These are phyloP conservation scores for Eutrigla gurnardus DNA, from an alignment of 2,797 vertebrate species.

Conservation along the genomic window DNA sequence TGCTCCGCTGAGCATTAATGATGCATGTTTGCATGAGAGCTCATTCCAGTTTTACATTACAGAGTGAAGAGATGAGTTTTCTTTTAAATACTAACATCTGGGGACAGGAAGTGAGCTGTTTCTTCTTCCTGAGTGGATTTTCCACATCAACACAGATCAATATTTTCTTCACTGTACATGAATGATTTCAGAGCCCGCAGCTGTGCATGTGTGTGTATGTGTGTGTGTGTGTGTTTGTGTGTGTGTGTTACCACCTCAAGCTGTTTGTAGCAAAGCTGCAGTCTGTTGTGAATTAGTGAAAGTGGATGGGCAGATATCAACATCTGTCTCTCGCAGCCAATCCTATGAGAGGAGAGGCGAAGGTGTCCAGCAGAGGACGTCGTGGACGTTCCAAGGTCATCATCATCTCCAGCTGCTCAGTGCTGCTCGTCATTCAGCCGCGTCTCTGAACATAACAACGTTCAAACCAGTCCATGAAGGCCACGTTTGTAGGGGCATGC, in stretches of 20 bases:
- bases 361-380: background rate
- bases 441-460: no score
- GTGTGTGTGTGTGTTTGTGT: background rate
- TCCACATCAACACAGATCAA: slow-evolving; percentile 9
- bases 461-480: no score
- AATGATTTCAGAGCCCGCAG: slow-evolving; percentile 8
- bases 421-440: background rate
- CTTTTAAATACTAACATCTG: background rate
- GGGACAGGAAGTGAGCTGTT: slow-evolving; percentile 19
- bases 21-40: slow-evolving; percentile 2
- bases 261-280: background rate
- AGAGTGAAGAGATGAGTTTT: background rate
- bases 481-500: no score
- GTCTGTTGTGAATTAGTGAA: slow-evolving; percentile 36
- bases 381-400: background rate
- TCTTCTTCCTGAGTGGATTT: slow-evolving; percentile 7
- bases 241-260: background rate
- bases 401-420: background rate
- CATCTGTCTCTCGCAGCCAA: slow-evolving; percentile 45
- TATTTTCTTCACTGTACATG: background rate
- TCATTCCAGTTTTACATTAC: background rate
- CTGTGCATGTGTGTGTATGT: background rate
- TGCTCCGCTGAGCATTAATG: no score
- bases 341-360: slow-evolving; percentile 14
- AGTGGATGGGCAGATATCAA: slow-evolving; percentile 25